Percentiles rank a stretch among this genome's conserved stretches.
Conservation (phyloP, 2,113 vertebrate species). For the Laticauda laticaudata region DNA sequence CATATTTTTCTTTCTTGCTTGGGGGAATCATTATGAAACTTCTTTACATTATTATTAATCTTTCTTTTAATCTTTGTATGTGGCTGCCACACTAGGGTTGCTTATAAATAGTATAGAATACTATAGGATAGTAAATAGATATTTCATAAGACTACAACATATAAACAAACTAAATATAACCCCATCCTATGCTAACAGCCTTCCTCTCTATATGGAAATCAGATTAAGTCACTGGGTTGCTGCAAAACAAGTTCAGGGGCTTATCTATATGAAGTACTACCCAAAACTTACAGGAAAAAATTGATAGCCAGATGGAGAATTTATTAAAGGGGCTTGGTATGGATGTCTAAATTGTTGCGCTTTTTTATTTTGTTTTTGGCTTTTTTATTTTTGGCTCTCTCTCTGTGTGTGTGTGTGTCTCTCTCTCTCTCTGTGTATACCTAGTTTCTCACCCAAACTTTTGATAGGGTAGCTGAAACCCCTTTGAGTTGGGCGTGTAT, state of each 20-base stretch:
- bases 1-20: not conserved
- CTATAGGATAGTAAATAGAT: not conserved
- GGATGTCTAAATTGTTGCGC: not conserved
- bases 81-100: too few species aligned
- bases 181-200: not conserved
- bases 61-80: not conserved
- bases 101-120: too few species aligned
- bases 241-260: not conserved
- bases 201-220: not conserved
- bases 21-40: not conserved
- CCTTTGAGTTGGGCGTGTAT: not conserved
- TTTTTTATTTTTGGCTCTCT: not conserved
- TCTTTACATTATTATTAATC: not conserved
- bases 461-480: not conserved
- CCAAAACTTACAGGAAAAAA: not conserved
- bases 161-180: not conserved
- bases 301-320: not conserved
- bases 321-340: not conserved
- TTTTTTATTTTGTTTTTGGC: not conserved
- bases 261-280: not conserved
- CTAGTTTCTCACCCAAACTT: not conserved
- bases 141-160: not conserved
- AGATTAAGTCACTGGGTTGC: not conserved
- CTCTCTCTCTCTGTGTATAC: not conserved
- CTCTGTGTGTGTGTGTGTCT: too few species aligned